Evolutionary conservation across 2,797 vertebrate species (phyloP).

Genomic region (Antennarius maculatus): DNA sequence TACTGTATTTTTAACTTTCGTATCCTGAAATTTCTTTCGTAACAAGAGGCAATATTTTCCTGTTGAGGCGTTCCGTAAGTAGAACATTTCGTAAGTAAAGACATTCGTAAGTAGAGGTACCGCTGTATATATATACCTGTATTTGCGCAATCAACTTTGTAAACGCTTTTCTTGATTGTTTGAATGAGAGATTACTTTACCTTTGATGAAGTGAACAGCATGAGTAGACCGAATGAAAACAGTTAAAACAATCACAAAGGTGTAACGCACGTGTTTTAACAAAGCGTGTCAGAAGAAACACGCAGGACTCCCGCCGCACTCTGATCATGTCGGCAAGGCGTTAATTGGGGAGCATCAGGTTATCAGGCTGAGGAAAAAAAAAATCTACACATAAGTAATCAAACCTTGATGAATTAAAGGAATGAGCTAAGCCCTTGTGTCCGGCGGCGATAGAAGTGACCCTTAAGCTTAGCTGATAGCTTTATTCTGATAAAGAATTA

Average conservation of each 20-base stretch:
- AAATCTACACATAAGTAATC: conserved; percentile 86
- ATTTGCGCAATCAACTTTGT: too few relatives aligned
- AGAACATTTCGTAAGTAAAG: too few relatives aligned
- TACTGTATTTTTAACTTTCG: too few relatives aligned
- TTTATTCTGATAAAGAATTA: conserved; percentile 68
- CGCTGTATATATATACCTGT: too few relatives aligned
- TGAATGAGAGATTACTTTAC: conserved; percentile 62
- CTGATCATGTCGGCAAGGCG: conserved; percentile 71
- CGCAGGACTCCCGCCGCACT: conserved; percentile 48
- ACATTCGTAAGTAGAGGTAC: too few relatives aligned
- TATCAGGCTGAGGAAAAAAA: conserved; percentile 71
- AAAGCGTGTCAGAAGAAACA: conserved; percentile 55
- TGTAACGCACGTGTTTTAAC: conserved; percentile 66
- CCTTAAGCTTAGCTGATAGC: conserved; percentile 69
- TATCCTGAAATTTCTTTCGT: too few relatives aligned
- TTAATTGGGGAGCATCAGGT: conserved; percentile 81
- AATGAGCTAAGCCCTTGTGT: conserved; percentile 81
- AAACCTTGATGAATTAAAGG: conserved; percentile 86
- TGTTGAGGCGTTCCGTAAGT: too few relatives aligned
- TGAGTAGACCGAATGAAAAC: conserved; percentile 60
- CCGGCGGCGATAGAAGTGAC: conserved; percentile 74
- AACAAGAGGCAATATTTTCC: too few relatives aligned
- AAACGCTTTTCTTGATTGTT: too few relatives aligned
- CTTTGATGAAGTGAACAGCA: conserved; percentile 55
- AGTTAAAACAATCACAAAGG: conserved; percentile 59